Base-by-base conservation (phyloP, 2,888 invertebrate species). In the Drosophila suboccidentalis region DNA sequence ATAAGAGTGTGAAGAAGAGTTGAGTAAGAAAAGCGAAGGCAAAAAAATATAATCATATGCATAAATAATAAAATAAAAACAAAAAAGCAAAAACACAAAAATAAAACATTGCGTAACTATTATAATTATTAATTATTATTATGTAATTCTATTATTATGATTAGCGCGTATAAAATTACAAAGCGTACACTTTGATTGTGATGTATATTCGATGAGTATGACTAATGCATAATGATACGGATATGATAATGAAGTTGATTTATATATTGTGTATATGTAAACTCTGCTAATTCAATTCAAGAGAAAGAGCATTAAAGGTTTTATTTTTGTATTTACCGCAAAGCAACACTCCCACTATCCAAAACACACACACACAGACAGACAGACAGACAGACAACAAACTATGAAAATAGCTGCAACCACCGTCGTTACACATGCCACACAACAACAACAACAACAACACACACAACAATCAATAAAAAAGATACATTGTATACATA, bases 101-200 rank as follows among this genome's bases (percentile, higher is more conserved):
- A n/a, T n/a, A n/a, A n/a, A 54, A 46, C 55, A 36, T 47, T 64
- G 73, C 70, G 64, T 75, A 61, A 76, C 58, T 60, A 76, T 76
- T 76, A 76, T 77, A 36, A 77, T 63, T 77, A 77, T 80, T 63
- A 68, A 68, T 75, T 58, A 75, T 75, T 69, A 77, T 71, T 67
- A 61, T 54, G 57, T 63, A 68, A 53, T 58, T 58, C 47, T 64
- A 69, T 69, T 76, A 82, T 85, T 75, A 70, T 80, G 69, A 86
- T 80, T 83, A 80, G 63, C 65, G 78, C 77, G 59, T 80, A 78
- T 73, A 61, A 19, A 19, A 81, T 79, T 84, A 84, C 80, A 84
- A 84, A 82, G 88, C 85, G 86, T 86, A 86, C 87, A 86, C 87
- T 86, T 88, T 86, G 84, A 87, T 87, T 87, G 86, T 87, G 86